Evolutionary conservation across 2,797 vertebrate genomes (phyloP), one percentile per base, ranked within the genome.

Genomic region (Spondyliosoma cantharus): DNA sequence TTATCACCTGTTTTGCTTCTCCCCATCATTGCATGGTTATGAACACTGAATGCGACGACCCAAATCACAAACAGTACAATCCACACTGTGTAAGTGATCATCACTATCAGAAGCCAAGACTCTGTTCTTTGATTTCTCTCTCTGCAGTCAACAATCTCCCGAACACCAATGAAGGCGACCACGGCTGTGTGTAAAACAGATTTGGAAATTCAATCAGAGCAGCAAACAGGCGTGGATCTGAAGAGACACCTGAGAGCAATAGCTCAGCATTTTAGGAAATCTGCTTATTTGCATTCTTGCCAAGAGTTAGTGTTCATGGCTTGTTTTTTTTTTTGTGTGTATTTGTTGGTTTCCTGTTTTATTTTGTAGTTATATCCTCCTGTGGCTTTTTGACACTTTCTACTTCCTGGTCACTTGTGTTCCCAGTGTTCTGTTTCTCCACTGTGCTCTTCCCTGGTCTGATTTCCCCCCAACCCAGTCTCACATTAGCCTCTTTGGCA

Each of bases 151-250:
- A 59, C 19, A 25, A 50, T 57, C 49, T 62, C 16, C 67, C 16
- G 12, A 45, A 82, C 14, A 59, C 32, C 76, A 22, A 83, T 7
- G 67, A 86, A 85, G 45, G 92, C 25, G 43, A 83, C 19, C 48
- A 82, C 68, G 46, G 58, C 94, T 94, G 82, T 49, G 62, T 27
- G 50, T 7, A 56, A 54, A 83, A 78, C 2, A 82, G 42, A 74
- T 37, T 54, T 54, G 15, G 65, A 60, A 71, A n/a, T 63, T 13
- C 59, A 52, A 78, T 71, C 19, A 68, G 7, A 60, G 13, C 22
- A n/a, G 25, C 15, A 17, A n/a, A 58, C 9, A 32, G 13, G 27
- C 5, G 65, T 11, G 1, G 64, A 14, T 25, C 7, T 59, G 22
- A 52, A 54, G 32, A 63, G 8, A 22, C 32, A 3, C 3, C 29